Conservation (phyloP, 2,113 vertebrate species). For the Oxyura jamaicensis region DNA sequence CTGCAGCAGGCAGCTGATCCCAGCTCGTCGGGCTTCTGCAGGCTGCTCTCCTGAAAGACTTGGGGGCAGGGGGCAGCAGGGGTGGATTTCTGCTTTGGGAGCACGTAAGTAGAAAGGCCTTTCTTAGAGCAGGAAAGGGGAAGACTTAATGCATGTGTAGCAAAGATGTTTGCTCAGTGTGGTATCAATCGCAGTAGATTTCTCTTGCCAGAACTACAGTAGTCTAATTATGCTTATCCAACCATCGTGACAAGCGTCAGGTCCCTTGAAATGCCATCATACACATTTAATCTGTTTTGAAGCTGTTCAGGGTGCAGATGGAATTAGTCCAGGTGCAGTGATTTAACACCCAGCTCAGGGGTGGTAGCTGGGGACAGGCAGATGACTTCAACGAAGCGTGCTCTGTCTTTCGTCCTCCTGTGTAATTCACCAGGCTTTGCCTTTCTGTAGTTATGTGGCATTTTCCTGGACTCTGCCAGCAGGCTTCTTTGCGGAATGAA, state of each 20-base stretch:
- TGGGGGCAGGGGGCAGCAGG: not conserved
- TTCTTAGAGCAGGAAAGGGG: not conserved
- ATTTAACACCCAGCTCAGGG: not conserved
- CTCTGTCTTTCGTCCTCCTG: not conserved
- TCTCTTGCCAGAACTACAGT: not conserved
- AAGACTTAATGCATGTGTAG: not conserved
- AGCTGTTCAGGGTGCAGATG: not conserved
- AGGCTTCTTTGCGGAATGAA: not conserved
- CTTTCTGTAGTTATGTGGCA: not conserved
- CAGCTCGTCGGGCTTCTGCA: conserved; percentile 24
- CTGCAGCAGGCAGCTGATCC: conserved; percentile 13
- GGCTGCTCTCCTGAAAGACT: not conserved
- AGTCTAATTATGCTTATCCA: not conserved
- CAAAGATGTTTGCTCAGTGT: not conserved
- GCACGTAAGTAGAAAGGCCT: not conserved
- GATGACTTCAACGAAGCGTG: not conserved
- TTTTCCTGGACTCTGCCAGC: not conserved
- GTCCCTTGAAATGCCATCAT: not conserved
- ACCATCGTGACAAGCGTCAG: not conserved
- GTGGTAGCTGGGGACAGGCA: not conserved
- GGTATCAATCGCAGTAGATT: not conserved
- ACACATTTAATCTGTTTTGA: not conserved
- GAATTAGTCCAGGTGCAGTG: not conserved
- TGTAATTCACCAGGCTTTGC: not conserved
- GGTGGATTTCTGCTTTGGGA: not conserved